These are phyloP conservation scores for Drosophila birchii DNA, from an alignment of 2,888 invertebrate genomes.

Conservation along the genomic window DNA sequence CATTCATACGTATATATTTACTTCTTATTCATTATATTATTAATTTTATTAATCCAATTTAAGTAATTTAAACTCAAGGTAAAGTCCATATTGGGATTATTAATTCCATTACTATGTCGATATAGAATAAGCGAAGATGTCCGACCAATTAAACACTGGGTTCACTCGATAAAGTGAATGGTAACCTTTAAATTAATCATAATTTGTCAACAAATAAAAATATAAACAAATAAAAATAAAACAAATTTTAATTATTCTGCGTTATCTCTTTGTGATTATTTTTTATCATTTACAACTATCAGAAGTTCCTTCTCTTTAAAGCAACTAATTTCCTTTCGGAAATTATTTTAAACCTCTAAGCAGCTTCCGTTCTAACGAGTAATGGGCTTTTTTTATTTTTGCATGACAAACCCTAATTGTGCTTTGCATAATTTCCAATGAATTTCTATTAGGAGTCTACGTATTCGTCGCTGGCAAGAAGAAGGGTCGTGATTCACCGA, in stretches of 20 bases:
- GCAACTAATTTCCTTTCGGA: background rate
- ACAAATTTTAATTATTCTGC: too few species aligned
- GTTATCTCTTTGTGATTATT: too few species aligned
- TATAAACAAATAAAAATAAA: background rate
- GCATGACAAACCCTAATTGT: constrained; percentile 62
- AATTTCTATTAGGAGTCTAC: constrained; percentile 35
- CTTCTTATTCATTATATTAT: background rate
- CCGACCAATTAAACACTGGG: background rate
- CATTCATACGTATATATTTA: background rate
- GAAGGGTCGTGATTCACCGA: constrained; percentile 63
- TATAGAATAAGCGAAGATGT: background rate
- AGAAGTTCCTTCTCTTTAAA: background rate
- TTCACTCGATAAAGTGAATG: background rate
- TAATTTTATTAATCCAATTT: background rate
- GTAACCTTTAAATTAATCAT: background rate
- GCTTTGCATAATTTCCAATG: constrained; percentile 71
- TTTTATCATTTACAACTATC: background rate
- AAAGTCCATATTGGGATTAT: constrained; percentile 1
- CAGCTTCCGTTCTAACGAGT: constrained; percentile 35
- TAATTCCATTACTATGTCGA: background rate
- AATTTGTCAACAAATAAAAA: background rate
- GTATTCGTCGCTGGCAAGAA: constrained; percentile 34
- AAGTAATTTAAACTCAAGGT: background rate
- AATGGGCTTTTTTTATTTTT: constrained; percentile 55
- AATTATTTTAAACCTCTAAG: constrained; percentile 27